These are phyloP conservation scores for Mesoligia furuncula DNA, from an alignment of 2,888 invertebrate genomes.

Conservation along the genomic window DNA sequence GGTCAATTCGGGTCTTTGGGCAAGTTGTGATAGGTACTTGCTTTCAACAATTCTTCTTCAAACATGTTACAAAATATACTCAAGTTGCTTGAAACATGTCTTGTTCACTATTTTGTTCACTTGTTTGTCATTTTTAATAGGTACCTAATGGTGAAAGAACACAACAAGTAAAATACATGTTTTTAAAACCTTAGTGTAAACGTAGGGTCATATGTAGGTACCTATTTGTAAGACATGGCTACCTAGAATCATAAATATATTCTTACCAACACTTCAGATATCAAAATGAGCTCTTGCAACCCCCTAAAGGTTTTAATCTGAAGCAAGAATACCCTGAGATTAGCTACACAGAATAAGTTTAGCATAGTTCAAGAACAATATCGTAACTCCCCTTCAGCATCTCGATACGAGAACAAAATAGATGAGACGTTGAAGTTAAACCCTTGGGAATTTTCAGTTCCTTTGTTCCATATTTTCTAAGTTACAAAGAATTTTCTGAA, in stretches of 20 bases:
- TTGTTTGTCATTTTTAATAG: neutral
- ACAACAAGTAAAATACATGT: neutral
- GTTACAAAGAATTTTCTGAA: slow-evolving; percentile 41
- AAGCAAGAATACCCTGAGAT: slow-evolving; percentile 13
- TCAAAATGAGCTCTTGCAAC: neutral
- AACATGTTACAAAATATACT: neutral
- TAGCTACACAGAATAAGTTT: slow-evolving; percentile 18
- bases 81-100: neutral
- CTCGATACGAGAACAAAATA: slow-evolving; percentile 33
- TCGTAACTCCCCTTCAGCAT: slow-evolving; percentile 22
- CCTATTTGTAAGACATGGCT: neutral
- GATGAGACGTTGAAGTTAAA: slow-evolving; percentile 20
- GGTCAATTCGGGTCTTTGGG: too few species aligned
- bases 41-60: neutral
- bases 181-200: neutral
- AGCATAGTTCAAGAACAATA: slow-evolving; percentile 32
- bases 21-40: neutral
- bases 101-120: neutral
- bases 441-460: slow-evolving; percentile 38
- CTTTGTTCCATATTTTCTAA: slow-evolving; percentile 51
- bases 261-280: neutral
- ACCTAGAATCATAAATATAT: neutral
- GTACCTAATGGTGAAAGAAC: neutral
- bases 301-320: neutral
- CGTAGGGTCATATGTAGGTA: neutral